Evolutionary conservation across 2,113 vertebrate genomes (phyloP).

Genomic region (Atlantisia rogersi): DNA sequence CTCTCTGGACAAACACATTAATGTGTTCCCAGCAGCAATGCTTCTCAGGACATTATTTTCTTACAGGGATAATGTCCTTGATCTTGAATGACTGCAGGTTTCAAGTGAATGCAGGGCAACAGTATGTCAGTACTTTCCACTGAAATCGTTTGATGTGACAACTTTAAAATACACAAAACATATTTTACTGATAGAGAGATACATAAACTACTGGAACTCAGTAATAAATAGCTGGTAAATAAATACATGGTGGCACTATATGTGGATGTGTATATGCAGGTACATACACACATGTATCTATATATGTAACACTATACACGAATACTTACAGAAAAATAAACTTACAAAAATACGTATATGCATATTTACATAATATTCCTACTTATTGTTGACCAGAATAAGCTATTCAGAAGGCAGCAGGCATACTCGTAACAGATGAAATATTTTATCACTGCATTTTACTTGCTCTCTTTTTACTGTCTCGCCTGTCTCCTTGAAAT

Average conservation of each 20-base stretch:
- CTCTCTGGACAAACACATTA: neutral
- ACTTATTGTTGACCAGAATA: neutral
- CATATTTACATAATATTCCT: neutral
- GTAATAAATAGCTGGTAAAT: neutral
- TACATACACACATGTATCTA: neutral
- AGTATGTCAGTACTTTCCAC: neutral
- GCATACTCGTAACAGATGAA: neutral
- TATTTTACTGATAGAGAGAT: neutral
- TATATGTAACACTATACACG: neutral
- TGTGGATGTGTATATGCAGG: neutral
- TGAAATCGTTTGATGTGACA: neutral
- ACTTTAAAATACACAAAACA: neutral
- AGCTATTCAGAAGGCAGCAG: neutral
- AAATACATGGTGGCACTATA: neutral
- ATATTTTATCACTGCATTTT: neutral
- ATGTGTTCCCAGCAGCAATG: neutral
- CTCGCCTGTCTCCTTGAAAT: neutral
- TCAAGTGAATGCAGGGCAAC: neutral
- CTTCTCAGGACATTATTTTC: constrained; percentile 7
- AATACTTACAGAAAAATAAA: neutral
- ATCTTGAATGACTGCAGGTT: neutral
- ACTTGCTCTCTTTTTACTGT: neutral
- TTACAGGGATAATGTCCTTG: neutral
- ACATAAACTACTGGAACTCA: neutral
- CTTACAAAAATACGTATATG: neutral